phyloP scores from a whole-genome alignment of 2,888 invertebrate species.

The Lordiphosa fenestrarum region DNA sequence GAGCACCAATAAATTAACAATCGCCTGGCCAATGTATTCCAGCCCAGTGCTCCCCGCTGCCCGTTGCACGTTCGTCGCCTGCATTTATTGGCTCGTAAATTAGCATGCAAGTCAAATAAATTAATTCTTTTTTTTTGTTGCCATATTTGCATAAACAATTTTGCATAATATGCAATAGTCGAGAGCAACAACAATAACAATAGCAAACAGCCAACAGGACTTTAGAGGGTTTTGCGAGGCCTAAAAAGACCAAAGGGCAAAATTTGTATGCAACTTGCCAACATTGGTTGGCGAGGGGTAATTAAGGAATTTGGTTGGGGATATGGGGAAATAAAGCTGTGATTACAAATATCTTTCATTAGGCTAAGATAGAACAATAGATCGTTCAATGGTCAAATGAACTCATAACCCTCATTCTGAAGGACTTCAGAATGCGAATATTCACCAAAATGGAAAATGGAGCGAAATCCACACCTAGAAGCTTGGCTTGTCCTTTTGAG shows the following conservation, averaged over 20 bases:
- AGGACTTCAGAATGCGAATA: too few relatives aligned
- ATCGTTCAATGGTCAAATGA: too few relatives aligned
- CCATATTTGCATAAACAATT: slow-evolving; percentile 77
- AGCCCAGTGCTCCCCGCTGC: slow-evolving; percentile 1
- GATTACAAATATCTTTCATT: too few relatives aligned
- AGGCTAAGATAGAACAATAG: too few relatives aligned
- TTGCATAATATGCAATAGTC: slow-evolving; percentile 74
- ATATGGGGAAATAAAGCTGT: too few relatives aligned
- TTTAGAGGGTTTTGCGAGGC: slow-evolving; percentile 31
- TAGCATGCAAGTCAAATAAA: slow-evolving; percentile 74
- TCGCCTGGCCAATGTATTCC: slow-evolving; percentile 43
- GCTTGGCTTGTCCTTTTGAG: too few relatives aligned
- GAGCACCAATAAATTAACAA: slow-evolving; percentile 67
- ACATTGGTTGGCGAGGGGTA: neutral
- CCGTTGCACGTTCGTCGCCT: slow-evolving; percentile 18
- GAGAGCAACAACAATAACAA: slow-evolving; percentile 26
- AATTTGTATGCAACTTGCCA: slow-evolving; percentile 9
- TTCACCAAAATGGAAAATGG: too few relatives aligned
- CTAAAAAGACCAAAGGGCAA: slow-evolving; percentile 50
- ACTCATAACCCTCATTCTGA: too few relatives aligned
- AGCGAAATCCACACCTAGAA: too few relatives aligned
- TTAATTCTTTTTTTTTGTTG: slow-evolving; percentile 65
- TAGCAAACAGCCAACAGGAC: slow-evolving; percentile 38
- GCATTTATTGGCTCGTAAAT: slow-evolving; percentile 72
- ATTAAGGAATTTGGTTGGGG: neutral